Conservation (phyloP, 2,888 invertebrate species). For the Bombylius discolor region DNA sequence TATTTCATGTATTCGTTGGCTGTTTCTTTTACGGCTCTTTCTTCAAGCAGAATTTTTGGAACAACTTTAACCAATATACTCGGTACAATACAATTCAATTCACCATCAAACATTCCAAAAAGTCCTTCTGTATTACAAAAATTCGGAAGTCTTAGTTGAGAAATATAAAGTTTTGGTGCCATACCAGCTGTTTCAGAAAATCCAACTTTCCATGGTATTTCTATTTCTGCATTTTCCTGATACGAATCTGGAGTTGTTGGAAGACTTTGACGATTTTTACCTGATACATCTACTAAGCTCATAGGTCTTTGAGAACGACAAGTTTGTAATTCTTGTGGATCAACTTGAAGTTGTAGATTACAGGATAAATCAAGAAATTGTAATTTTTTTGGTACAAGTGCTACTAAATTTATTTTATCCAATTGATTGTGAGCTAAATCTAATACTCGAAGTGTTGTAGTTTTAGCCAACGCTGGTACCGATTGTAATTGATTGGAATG, state of each 20-base stretch:
- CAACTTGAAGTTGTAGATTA: conserved; percentile 67
- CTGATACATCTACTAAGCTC: conserved; percentile 73
- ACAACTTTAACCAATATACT: conserved; percentile 58
- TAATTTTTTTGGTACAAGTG: conserved; percentile 65
- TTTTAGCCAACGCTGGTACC: conserved; percentile 63
- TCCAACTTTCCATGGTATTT: conserved; percentile 64
- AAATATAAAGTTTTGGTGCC: conserved; percentile 57
- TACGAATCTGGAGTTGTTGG: conserved; percentile 42
- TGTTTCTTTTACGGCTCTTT: conserved; percentile 67
- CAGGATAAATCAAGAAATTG: conserved; percentile 78
- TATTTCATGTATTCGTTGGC: conserved; percentile 73
- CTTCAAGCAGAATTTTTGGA: conserved; percentile 67
- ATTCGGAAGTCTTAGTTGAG: conserved; percentile 62
- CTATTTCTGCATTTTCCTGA: conserved; percentile 45
- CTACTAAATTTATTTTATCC: conserved; percentile 62
- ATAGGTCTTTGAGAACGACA: conserved; percentile 68
- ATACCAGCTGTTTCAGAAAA: conserved; percentile 75
- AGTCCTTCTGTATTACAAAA: conserved; percentile 71
- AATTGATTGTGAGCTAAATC: conserved; percentile 78
- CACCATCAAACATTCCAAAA: conserved; percentile 72
- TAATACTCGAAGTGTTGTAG: conserved; percentile 59
- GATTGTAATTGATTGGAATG: conserved; percentile 68
- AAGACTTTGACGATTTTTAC: conserved; percentile 55
- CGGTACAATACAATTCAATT: conserved; percentile 56
- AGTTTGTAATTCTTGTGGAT: conserved; percentile 66